Evolutionary conservation across 1,140 invertebrate species (phyloP).

Genomic region (Brachionus rotundiformis): DNA sequence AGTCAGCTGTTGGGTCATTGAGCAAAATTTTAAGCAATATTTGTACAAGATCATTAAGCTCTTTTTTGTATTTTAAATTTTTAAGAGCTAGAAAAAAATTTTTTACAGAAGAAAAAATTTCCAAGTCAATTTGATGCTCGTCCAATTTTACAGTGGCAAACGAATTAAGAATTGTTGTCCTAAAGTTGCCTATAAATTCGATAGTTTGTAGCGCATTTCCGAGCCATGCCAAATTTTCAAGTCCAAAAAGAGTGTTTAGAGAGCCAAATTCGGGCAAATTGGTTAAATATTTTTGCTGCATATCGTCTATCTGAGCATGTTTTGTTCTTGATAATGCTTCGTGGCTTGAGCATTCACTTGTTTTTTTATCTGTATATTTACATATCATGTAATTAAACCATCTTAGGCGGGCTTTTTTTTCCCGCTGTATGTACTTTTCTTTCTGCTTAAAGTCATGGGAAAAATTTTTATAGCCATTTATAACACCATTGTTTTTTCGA

Average conservation of each 20-base stretch:
- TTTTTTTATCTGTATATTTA: conserved; percentile 15
- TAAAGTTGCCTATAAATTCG: conserved; percentile 28
- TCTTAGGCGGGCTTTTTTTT: conserved; percentile 14
- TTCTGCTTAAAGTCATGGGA: background rate
- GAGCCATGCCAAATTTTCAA: conserved; percentile 3
- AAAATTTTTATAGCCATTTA: background rate
- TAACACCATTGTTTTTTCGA: background rate
- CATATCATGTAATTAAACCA: conserved; percentile 37
- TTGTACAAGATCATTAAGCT: conserved; percentile 1
- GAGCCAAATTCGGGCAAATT: background rate
- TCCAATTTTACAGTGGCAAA: background rate
- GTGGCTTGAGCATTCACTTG: background rate
- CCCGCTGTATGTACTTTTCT: conserved; percentile 44
- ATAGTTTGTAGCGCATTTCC: conserved; percentile 22
- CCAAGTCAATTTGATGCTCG: background rate
- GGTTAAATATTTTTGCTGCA: conserved; percentile 27
- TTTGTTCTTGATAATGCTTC: background rate
- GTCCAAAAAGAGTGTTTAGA: background rate
- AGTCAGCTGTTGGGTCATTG: background rate
- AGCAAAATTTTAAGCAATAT: conserved; percentile 14
- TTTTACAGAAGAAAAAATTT: background rate
- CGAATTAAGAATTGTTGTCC: background rate
- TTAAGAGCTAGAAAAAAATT: background rate
- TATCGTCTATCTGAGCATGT: conserved; percentile 27
- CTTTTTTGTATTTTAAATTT: conserved; percentile 28